Evolutionary conservation across 2,888 invertebrate genomes (phyloP).

Genomic region (Cerceris rybyensis): DNA sequence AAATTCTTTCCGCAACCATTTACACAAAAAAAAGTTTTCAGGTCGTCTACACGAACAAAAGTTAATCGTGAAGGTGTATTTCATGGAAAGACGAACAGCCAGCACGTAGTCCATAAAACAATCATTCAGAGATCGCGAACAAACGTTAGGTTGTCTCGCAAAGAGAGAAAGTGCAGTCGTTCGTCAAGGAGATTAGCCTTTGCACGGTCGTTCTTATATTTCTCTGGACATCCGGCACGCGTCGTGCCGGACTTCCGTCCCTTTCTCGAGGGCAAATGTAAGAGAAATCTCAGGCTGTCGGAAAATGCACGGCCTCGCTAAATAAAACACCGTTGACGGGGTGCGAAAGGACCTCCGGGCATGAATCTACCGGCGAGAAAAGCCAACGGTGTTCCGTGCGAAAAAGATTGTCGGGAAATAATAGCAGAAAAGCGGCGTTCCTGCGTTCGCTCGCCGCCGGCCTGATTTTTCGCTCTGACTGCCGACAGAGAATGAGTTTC

Average conservation of each 20-base stretch:
- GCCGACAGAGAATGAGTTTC: neutral
- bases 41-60: too few relatives aligned
- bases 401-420: slow-evolving; percentile 35
- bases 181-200: slow-evolving; percentile 43
- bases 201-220: slow-evolving; percentile 24
- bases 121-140: slow-evolving; percentile 14
- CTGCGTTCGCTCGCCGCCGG: neutral
- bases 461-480: neutral
- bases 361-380: slow-evolving; percentile 32
- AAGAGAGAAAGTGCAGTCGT: neutral
- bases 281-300: slow-evolving; percentile 54
- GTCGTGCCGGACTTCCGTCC: neutral
- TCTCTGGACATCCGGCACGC: slow-evolving; percentile 10
- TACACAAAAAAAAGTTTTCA: too few relatives aligned
- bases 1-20: too few relatives aligned
- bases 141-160: slow-evolving; percentile 16
- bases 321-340: slow-evolving; percentile 58
- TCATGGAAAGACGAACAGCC: too few relatives aligned
- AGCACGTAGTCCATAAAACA: slow-evolving; percentile 14
- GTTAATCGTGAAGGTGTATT: too few relatives aligned
- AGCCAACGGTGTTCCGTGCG: slow-evolving; percentile 24
- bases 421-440: slow-evolving; percentile 12
- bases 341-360: slow-evolving; percentile 41
- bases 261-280: slow-evolving; percentile 33
- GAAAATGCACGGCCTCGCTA: slow-evolving; percentile 49